Percentiles rank a stretch among this genome's conserved stretches.
Evolutionary conservation across 1,140 invertebrate genomes (phyloP).

Genomic region (Diachasmimorpha longicaudata): DNA sequence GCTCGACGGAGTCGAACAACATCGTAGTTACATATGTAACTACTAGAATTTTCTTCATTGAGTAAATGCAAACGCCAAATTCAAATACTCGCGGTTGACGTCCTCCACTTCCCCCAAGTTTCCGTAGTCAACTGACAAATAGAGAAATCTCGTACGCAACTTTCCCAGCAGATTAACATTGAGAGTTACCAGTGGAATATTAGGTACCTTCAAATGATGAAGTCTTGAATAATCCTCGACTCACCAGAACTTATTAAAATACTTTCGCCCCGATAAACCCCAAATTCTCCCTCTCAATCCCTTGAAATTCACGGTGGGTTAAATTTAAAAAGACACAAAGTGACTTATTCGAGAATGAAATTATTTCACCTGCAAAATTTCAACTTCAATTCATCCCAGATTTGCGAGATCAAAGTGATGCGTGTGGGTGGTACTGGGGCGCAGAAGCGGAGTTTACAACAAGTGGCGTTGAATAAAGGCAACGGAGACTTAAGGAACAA

Average conservation of each 20-base stretch:
- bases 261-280: not conserved
- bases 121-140: not conserved
- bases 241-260: not conserved
- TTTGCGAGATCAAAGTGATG: not conserved
- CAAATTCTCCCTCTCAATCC: not conserved
- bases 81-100: conserved; percentile 22
- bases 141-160: not conserved
- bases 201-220: no score
- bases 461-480: not conserved
- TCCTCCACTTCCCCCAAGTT: not conserved
- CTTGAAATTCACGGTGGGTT: not conserved
- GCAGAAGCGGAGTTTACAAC: not conserved
- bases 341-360: not conserved
- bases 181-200: no score
- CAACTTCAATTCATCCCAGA: not conserved
- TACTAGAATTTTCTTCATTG: conserved; percentile 5
- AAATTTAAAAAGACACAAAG: not conserved
- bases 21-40: not conserved
- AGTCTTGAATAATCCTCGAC: not conserved
- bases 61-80: conserved; percentile 35
- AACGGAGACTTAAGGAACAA: not conserved
- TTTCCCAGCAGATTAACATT: no score
- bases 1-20: not conserved
- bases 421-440: not conserved
- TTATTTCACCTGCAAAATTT: not conserved